Evolutionary conservation across 1,140 invertebrate genomes (phyloP).

Genomic region (Chlorops oryzae): DNA sequence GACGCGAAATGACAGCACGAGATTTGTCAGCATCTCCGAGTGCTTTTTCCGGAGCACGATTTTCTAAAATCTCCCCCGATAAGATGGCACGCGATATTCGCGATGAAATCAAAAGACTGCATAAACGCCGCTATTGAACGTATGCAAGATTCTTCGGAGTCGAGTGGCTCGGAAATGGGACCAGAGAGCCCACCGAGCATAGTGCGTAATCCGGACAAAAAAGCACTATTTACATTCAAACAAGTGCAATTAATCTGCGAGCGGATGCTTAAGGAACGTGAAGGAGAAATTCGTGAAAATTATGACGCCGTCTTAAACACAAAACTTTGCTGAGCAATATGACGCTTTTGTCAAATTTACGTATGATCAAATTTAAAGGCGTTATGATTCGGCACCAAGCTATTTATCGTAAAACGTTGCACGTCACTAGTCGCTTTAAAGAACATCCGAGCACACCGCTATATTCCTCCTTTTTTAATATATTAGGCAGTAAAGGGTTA

Average conservation of each 20-base stretch:
- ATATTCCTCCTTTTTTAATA: too few relatives aligned
- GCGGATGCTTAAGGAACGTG: slow-evolving; percentile 87
- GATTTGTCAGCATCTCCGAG: too few relatives aligned
- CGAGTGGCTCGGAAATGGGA: slow-evolving; percentile 49
- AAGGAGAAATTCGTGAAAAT: slow-evolving; percentile 83
- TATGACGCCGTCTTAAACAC: slow-evolving; percentile 86
- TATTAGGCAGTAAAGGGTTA: too few relatives aligned
- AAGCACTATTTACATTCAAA: slow-evolving; percentile 89
- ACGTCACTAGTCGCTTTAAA: too few relatives aligned
- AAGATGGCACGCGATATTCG: slow-evolving; percentile 87
- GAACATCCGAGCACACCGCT: too few relatives aligned
- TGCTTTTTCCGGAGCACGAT: slow-evolving; percentile 64
- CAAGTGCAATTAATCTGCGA: slow-evolving; percentile 94
- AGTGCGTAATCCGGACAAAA: slow-evolving; percentile 59
- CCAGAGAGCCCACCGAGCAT: slow-evolving; percentile 53
- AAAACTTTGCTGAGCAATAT: slow-evolving; percentile 94
- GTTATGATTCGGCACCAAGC: slow-evolving; percentile 75
- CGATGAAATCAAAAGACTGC: slow-evolving; percentile 84
- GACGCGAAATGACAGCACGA: too few relatives aligned
- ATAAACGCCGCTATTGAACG: slow-evolving; percentile 63
- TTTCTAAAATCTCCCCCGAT: slow-evolving; percentile 79
- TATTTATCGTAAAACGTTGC: too few relatives aligned
- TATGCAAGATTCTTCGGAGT: slow-evolving; percentile 51
- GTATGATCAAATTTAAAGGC: slow-evolving; percentile 89
- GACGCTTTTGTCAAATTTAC: slow-evolving; percentile 97